These are phyloP conservation scores for Telmatochromis sp. DNA, from an alignment of 2,113 vertebrate genomes.

Conservation along the genomic window DNA sequence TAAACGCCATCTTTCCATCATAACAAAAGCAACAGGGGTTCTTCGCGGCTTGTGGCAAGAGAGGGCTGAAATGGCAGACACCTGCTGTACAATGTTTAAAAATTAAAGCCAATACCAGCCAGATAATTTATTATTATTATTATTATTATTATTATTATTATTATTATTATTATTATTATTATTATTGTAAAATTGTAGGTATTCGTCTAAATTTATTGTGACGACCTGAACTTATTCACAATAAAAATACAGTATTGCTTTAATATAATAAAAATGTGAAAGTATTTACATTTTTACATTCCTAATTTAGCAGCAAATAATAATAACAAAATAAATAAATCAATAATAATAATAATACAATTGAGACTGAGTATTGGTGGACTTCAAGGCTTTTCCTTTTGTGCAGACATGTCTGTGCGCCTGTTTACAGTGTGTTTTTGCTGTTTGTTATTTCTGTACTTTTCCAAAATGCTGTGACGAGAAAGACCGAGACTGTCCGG, in stretches of 20 bases:
- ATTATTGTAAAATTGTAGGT: not conserved
- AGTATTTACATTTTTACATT: not conserved
- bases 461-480: conserved; percentile 88
- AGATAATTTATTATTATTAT: conserved; percentile 14
- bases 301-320: not conserved
- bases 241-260: not conserved
- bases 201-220: not conserved
- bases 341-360: conserved; percentile 5
- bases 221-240: not conserved
- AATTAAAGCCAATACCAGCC: conserved; percentile 28
- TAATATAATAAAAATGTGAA: not conserved
- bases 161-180: not conserved
- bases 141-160: conserved; percentile 19
- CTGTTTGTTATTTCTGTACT: conserved; percentile 80
- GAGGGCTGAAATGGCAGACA: conserved; percentile 37
- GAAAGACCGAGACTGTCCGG: conserved; percentile 77
- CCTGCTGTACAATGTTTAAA: conserved; percentile 18
- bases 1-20: conserved; percentile 74
- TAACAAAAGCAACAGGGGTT: conserved; percentile 69
- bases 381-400: conserved; percentile 20
- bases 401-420: conserved; percentile 80
- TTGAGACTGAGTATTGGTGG: not conserved
- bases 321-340: not conserved
- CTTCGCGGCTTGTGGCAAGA: conserved; percentile 35
- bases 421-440: conserved; percentile 88